A percentile compares a stretch with the other conserved stretches of the same genome.
phyloP scores from a whole-genome alignment of 1,140 invertebrate species.

The Lanistes nyassanus region DNA sequence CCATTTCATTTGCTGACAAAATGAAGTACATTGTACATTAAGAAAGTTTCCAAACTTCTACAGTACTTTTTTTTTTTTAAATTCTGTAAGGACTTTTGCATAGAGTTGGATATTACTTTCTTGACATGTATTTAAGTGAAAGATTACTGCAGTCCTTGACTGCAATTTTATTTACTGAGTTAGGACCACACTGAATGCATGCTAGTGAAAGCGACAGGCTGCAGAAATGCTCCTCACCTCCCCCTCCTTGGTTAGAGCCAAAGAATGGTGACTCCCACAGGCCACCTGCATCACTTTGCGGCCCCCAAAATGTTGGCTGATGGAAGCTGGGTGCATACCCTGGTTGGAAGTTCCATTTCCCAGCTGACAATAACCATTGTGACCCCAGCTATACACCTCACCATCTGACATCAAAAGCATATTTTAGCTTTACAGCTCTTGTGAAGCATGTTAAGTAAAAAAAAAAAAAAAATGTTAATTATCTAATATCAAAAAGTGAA shows the following conservation, averaged over 20 bases:
- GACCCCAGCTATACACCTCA: conserved; percentile 76
- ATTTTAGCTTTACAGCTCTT: no score
- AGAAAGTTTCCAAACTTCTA: no score
- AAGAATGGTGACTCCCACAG: conserved; percentile 75
- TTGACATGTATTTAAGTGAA: no score
- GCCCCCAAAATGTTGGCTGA: conserved; percentile 68
- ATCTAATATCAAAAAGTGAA: not conserved
- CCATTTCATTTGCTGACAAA: no score
- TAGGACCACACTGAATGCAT: no score
- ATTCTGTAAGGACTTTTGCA: no score
- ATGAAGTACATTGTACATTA: no score
- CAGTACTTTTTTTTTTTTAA: no score
- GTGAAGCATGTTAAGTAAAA: not conserved
- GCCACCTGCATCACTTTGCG: conserved; percentile 71
- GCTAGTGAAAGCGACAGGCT: no score
- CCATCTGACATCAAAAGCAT: conserved; percentile 61
- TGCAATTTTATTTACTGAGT: no score
- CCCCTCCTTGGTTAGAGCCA: conserved; percentile 73
- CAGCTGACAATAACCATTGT: conserved; percentile 75
- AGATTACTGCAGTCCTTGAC: no score
- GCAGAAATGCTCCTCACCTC: conserved; percentile 71
- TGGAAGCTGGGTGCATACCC: conserved; percentile 68
- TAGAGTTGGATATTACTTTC: no score
- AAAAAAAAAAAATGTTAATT: not conserved
- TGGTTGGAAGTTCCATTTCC: conserved; percentile 75